Evolutionary conservation across 2,888 invertebrate genomes (phyloP).

Genomic region (Agrochola macilenta): DNA sequence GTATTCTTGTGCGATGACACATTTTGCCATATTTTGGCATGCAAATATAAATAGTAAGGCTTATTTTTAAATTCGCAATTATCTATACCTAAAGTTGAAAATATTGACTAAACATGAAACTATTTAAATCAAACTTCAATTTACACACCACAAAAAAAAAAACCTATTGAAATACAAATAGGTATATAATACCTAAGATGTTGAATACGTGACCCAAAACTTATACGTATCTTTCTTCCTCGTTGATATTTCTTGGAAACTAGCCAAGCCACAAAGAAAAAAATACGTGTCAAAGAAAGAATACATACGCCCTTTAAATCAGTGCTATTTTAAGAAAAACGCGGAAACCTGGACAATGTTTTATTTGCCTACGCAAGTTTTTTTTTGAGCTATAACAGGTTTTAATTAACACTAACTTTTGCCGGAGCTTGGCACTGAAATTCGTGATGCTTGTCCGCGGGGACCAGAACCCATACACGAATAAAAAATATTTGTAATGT

Average conservation of each 20-base stretch:
- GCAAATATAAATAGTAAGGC: too few species aligned
- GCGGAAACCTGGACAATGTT: not conserved
- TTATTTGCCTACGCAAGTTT: not conserved
- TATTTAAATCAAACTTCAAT: too few species aligned
- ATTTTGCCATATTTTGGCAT: too few species aligned
- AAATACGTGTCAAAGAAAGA: conserved; percentile 46
- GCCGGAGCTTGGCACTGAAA: conserved; percentile 14
- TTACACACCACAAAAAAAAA: too few species aligned
- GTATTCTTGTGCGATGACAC: too few species aligned
- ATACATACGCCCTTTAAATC: conserved; percentile 47
- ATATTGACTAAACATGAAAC: too few species aligned
- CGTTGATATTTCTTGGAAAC: conserved; percentile 60
- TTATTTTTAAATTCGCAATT: too few species aligned
- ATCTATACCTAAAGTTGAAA: too few species aligned
- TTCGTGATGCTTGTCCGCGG: not conserved
- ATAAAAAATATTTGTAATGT: conserved; percentile 36
- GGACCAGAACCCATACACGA: not conserved
- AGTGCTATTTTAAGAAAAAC: conserved; percentile 31
- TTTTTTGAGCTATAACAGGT: not conserved
- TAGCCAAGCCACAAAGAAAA: conserved; percentile 54
- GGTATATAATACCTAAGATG: not conserved
- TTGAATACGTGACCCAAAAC: conserved; percentile 56
- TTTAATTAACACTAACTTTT: conserved; percentile 35
- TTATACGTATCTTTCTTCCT: conserved; percentile 54
- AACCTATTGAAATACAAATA: too few species aligned